Evolutionary conservation across 2,888 invertebrate species (phyloP), one percentile per base, ranked within the genome.

Genomic region (Steinernema hermaphroditum): DNA sequence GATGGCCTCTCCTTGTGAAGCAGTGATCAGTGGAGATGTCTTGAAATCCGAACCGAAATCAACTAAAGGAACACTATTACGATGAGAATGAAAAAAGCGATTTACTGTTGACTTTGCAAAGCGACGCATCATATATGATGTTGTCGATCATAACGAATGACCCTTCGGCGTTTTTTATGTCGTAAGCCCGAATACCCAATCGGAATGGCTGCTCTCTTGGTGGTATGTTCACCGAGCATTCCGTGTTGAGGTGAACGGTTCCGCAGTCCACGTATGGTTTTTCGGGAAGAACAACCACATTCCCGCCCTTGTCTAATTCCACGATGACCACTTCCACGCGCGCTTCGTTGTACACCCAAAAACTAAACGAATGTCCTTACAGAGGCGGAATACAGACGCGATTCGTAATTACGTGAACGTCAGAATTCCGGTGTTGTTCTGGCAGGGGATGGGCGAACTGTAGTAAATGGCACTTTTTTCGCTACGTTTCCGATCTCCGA

Each of bases 231-330:
- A 73, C 80, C 16, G 71, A 70, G 57, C 78, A 81, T 69, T 74
- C 75, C 27, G 80, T 80, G 49, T 80, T 82, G 32, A 80, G 46
- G 24, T 74, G 74, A 2, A 80, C 80, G 9, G 76, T 77, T 72
- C 84, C 85, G 76, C 85, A 85, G 69, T 85, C 84, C 29, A 85
- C 80, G 70, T 85, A 83, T n/a, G 83, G 83, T 73, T 84, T 86
- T 71, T 85, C 85, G 72, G 75, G 77, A 16, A 76, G 73, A 24
- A 62, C 29, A 6, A 62, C 34, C 2, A 62, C 62, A 19, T 62
- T 29, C 4, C 62, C 62, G 27, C 14, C 29, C 32, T 34, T 2
- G 68, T 80, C 75, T 62, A 85, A 83, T 73, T 84, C 82, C 24
- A 85, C 72, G 16, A 85, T 76, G 29, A 85, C 71, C n/a, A 85